phyloP scores from a whole-genome alignment of 2,113 vertebrate species.

The Gymnarchus niloticus region DNA sequence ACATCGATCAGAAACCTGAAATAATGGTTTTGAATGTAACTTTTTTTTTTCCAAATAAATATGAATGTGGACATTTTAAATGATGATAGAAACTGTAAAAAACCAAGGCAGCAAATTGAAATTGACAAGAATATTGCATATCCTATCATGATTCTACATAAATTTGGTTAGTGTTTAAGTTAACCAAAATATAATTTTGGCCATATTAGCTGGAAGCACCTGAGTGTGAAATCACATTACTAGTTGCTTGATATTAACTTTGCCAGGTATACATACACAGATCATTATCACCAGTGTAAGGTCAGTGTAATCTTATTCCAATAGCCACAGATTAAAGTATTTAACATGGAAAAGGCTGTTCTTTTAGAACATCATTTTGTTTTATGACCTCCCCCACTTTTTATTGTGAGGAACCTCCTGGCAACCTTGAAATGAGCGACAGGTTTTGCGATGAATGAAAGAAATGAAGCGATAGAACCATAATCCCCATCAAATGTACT shows the following conservation, averaged over 20 bases:
- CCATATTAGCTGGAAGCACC: neutral
- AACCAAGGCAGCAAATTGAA: neutral
- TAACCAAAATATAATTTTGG: neutral
- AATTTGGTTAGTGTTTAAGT: neutral
- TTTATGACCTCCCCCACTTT: conserved; percentile 54
- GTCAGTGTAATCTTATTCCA: conserved; percentile 57
- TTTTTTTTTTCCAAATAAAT: neutral
- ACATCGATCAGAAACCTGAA: neutral
- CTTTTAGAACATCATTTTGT: conserved; percentile 58
- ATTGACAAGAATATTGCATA: neutral
- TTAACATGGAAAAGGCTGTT: conserved; percentile 60
- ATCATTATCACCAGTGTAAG: conserved; percentile 37
- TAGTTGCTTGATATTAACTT: conserved; percentile 40
- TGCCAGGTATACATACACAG: neutral
- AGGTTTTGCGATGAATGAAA: conserved; percentile 60
- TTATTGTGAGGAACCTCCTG: conserved; percentile 58
- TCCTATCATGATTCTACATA: neutral
- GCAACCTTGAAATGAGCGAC: conserved; percentile 60
- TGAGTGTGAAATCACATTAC: conserved; percentile 46
- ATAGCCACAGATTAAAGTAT: conserved; percentile 65
- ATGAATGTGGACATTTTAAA: neutral
- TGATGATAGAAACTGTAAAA: neutral
- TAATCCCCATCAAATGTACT: conserved; percentile 72
- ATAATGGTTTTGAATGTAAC: neutral
- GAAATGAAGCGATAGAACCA: conserved; percentile 64